A percentile compares a stretch with the other conserved stretches of the same genome.
Conservation (phyloP, 1,140 invertebrate genomes). For the Drosophila yakuba region DNA sequence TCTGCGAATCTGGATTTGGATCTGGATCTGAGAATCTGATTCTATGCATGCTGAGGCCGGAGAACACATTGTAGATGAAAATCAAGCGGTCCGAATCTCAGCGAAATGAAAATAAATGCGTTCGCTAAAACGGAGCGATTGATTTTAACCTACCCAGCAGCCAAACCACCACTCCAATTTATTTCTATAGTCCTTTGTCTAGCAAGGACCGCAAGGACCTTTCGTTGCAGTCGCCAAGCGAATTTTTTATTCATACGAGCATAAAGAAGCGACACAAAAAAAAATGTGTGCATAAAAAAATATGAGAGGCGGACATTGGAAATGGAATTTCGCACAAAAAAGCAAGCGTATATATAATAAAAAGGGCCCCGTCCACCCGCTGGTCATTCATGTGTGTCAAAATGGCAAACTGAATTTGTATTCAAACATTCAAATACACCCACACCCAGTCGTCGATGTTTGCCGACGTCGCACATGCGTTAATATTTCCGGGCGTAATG, state of each 20-base stretch:
- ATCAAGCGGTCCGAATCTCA: constrained; percentile 60
- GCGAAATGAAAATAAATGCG: constrained; percentile 82
- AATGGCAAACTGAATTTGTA: constrained; percentile 81
- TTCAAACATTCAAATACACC: constrained; percentile 75
- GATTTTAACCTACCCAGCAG: constrained; percentile 55
- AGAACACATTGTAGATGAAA: constrained; percentile 24
- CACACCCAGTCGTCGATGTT: constrained; percentile 17
- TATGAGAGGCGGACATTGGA: constrained; percentile 29
- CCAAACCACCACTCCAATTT: neutral
- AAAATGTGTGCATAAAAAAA: constrained; percentile 25
- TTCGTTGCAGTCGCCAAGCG: constrained; percentile 17
- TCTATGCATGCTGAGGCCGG: constrained; percentile 26
- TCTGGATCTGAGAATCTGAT: constrained; percentile 16
- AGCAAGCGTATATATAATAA: neutral
- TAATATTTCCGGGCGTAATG: constrained; percentile 77
- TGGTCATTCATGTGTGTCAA: constrained; percentile 83
- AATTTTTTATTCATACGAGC: constrained; percentile 64
- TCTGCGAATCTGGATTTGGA: constrained; percentile 2
- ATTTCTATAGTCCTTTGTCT: constrained; percentile 30
- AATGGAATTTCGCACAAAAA: constrained; percentile 50
- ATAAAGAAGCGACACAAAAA: constrained; percentile 35
- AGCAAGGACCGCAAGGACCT: constrained; percentile 28
- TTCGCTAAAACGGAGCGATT: constrained; percentile 77
- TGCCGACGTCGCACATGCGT: constrained; percentile 69
- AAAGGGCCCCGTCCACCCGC: constrained; percentile 44